Conservation (phyloP, 2,113 vertebrate species). For the Amblyopsis rosae region DNA sequence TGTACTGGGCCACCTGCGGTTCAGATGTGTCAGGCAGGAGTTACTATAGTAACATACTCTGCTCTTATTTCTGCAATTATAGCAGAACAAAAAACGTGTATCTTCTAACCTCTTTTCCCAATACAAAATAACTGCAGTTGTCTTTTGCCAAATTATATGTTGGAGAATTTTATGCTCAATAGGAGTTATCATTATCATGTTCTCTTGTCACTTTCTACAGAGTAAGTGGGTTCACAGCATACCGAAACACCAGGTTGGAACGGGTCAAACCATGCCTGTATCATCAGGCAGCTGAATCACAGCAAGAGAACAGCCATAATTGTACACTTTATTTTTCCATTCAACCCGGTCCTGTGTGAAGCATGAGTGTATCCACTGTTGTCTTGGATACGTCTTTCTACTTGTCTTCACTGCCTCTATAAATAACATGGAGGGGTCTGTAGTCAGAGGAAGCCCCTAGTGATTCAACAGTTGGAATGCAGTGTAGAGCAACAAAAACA, state of each 20-base stretch:
- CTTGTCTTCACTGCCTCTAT: slow-evolving; percentile 67
- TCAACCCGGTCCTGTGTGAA: slow-evolving; percentile 50
- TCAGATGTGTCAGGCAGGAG: no score
- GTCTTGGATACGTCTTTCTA: slow-evolving; percentile 70
- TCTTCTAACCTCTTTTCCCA: no score
- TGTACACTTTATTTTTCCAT: slow-evolving; percentile 57
- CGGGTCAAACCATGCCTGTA: slow-evolving; percentile 38
- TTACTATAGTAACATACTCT: no score
- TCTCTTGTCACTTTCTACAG: background rate
- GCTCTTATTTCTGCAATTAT: no score
- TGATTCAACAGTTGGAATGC: slow-evolving; percentile 70
- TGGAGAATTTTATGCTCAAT: no score
- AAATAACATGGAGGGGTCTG: slow-evolving; percentile 65
- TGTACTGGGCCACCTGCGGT: no score
- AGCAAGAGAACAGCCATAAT: slow-evolving; percentile 57
- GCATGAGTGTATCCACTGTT: slow-evolving; percentile 68
- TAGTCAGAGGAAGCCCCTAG: slow-evolving; percentile 67
- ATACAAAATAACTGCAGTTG: no score
- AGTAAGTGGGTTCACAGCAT: background rate
- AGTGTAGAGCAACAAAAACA: slow-evolving; percentile 44
- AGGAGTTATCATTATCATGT: background rate
- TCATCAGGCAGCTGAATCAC: slow-evolving; percentile 68
- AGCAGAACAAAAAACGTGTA: no score
- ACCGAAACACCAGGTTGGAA: slow-evolving; percentile 26
- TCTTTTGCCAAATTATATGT: no score